phyloP scores from a whole-genome alignment of 2,113 vertebrate genomes.

The Dendropsophus ebraccatus region DNA sequence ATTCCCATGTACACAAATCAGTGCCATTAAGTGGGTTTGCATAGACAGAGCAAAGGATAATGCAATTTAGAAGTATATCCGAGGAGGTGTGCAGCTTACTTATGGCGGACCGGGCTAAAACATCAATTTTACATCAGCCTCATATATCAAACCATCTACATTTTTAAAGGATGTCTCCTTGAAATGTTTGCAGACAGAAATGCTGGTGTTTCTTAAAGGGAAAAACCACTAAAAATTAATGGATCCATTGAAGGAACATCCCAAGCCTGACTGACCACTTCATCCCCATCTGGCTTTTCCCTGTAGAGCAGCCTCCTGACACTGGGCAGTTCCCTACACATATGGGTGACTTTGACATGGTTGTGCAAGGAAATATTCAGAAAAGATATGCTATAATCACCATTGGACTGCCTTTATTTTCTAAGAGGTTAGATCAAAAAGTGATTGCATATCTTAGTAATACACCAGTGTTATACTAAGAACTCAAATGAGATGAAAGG shows the following conservation, averaged over 20 bases:
- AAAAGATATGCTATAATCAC: too few species aligned
- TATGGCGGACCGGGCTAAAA: not conserved
- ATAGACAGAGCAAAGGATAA: conserved; percentile 25
- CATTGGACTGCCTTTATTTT: too few species aligned
- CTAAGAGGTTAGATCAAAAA: too few species aligned
- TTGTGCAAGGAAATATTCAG: too few species aligned
- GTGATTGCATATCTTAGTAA: too few species aligned
- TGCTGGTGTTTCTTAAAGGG: not conserved
- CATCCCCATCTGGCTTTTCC: too few species aligned
- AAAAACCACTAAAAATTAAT: not conserved
- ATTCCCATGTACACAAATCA: conserved; percentile 40
- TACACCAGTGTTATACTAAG: too few species aligned
- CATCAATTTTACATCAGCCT: not conserved
- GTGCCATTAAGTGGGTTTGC: conserved; percentile 11
- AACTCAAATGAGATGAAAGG: too few species aligned
- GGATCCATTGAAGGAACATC: not conserved
- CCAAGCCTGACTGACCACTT: too few species aligned
- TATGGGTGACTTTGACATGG: too few species aligned
- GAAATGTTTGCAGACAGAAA: not conserved
- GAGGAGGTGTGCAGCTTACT: not conserved
- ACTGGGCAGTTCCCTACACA: too few species aligned
- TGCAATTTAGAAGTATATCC: conserved; percentile 3
- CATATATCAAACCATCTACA: not conserved
- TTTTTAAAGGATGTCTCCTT: not conserved
- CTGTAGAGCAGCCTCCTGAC: too few species aligned